A percentile compares a stretch with the other conserved stretches of the same genome.
Evolutionary conservation across 2,888 invertebrate species (phyloP).

Genomic region (Xanthorhoe spadicearia): DNA sequence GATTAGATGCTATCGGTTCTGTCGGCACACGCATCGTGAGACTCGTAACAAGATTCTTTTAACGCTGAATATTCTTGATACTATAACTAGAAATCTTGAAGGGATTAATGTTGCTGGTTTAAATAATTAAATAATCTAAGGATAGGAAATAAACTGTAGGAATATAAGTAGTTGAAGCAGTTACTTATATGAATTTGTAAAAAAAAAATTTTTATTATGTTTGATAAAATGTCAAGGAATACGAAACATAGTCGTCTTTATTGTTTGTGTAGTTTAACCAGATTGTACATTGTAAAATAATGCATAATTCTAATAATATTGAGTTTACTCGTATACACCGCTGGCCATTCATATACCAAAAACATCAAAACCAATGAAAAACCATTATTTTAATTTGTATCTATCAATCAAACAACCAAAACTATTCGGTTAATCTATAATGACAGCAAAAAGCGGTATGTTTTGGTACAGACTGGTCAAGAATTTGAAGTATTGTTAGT

Average conservation of each 20-base stretch:
- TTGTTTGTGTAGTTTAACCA: too few relatives aligned
- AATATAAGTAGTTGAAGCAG: background rate
- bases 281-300: too few relatives aligned
- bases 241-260: too few relatives aligned
- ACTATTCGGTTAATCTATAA: conserved; percentile 43
- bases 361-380: background rate
- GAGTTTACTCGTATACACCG: too few relatives aligned
- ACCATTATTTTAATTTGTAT: background rate
- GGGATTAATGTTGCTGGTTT: background rate
- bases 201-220: too few relatives aligned
- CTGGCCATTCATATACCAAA: background rate
- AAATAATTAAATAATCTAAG: background rate
- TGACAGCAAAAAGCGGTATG: conserved; percentile 63
- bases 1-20: conserved; percentile 80
- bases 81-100: conserved; percentile 27
- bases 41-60: conserved; percentile 67
- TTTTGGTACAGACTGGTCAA: conserved; percentile 75
- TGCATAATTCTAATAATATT: too few relatives aligned
- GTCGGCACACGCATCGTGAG: conserved; percentile 79
- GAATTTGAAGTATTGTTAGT: conserved; percentile 82
- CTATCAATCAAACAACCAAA: conserved; percentile 56
- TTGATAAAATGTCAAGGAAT: too few relatives aligned
- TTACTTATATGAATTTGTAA: background rate
- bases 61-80: conserved; percentile 57
- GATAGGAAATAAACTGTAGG: background rate